phyloP scores from a whole-genome alignment of 1,140 invertebrate genomes.

The Drosophila funebris region DNA sequence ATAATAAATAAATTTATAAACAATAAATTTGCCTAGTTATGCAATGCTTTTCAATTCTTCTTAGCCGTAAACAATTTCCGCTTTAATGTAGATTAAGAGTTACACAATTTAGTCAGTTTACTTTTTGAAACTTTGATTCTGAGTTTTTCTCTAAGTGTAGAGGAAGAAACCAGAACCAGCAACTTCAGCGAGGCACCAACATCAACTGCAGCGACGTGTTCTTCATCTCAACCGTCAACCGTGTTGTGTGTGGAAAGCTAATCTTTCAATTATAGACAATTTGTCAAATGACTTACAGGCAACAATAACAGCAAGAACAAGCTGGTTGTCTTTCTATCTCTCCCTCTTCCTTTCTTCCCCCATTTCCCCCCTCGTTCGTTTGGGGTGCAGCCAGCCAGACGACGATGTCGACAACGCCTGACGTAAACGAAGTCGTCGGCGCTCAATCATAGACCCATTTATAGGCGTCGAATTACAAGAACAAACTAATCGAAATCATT shows the following conservation, averaged over 20 bases:
- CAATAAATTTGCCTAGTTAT: too few species aligned
- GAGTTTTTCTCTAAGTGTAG: conserved; percentile 10
- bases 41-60: too few species aligned
- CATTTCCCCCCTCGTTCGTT: background rate
- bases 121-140: background rate
- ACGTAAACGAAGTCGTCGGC: conserved; percentile 80
- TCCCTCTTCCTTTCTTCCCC: background rate
- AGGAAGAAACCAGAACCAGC: conserved; percentile 47
- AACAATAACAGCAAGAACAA: conserved; percentile 32
- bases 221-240: conserved; percentile 68
- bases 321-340: conserved; percentile 21
- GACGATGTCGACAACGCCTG: conserved; percentile 62
- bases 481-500: conserved; percentile 84
- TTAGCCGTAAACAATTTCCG: too few species aligned
- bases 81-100: too few species aligned
- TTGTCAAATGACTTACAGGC: conserved; percentile 82
- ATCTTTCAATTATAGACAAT: conserved; percentile 84
- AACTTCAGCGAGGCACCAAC: conserved; percentile 28
- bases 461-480: conserved; percentile 84
- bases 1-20: too few species aligned
- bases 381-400: conserved; percentile 38
- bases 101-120: background rate
- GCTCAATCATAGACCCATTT: conserved; percentile 83
- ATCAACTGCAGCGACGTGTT: conserved; percentile 62
- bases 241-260: conserved; percentile 79